Base-by-base conservation (phyloP, 2,113 vertebrate genomes). In the Propithecus coquereli region DNA sequence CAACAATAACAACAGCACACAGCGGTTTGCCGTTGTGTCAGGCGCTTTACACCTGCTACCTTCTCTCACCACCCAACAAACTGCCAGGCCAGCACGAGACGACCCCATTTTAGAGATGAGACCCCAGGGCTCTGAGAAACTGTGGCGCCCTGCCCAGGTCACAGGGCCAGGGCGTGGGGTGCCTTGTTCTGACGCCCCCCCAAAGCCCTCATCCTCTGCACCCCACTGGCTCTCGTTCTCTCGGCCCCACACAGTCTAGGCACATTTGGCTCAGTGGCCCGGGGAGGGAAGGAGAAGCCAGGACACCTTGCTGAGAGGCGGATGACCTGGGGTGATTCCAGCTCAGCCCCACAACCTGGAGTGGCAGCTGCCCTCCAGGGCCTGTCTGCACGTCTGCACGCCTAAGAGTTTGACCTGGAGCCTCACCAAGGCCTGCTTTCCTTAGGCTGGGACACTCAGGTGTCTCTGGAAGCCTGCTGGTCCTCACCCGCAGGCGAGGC, bases 1-100 rank as follows among this genome's bases (percentile, higher is more conserved):
- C 12, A 32, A 40, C 52, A 70, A 70, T 10, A 84, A 43, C 68
- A 16, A 12, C 27, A 70, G 81, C 8, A 0, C 25, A 14, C n/a
- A 0, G 25, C 0, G 11, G 20, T 10, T 59, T 30, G 9, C 77
- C 23, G 2, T 16, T 9, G 50, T 5, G 14, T 40, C 47, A 0
- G 68, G 54, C 8, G 0, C 80, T 40, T 12, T 8, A 32, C 27
- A 71, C 40, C 86, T 32, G 61, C 17, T 17, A 20, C 22, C 52
- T 73, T 18, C 73, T 59, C 71, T 52, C 17, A 8, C 70, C n/a
- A 32, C 22, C 3, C 7, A 18, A 8, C 6, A 2, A 82, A 61
- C 74, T 23, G n/a, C 45, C 9, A 3, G 17, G 27, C 22, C 23
- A 70, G 43, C 2, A 10, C 3, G 6, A 18, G 3, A 6, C 9